Evolutionary conservation across 2,797 vertebrate species (phyloP), one percentile per base, ranked within the genome.

Genomic region (Pteropus rufus): DNA sequence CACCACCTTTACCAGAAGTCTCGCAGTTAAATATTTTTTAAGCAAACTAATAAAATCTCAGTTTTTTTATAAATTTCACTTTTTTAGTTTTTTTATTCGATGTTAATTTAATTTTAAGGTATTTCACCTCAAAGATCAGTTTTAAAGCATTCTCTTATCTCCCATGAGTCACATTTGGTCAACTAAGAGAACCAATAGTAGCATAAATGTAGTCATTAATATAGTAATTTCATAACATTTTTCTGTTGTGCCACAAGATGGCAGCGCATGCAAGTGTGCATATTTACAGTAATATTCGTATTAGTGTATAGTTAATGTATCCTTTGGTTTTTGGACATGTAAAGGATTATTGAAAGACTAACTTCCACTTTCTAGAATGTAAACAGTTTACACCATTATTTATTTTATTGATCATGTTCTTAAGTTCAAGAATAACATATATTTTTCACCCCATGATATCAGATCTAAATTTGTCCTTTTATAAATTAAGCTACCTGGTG

Each of bases 181-280:
- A 24, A 54, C 49, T 36, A 52, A n/a, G 12, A 60, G 16, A 65
- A 18, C 10, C 0, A 7, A 7, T 15, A 41, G 49, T 39, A 41
- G 26, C 23, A 4, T 70, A 65, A 79, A 67, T 2, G 10, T 31
- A 26, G 19, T 69, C 36, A 31, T 69, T 65, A 56, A 49, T 23
- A 8, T 23, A 36, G 75, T 76, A 44, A 24, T 21, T 88, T 79
- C 70, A 26, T 46, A 80, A 64, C 52, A 41, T 7, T 92, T 87
- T 67, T 58, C 34, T n/a, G 0, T 9, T 70, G 0, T 39, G 54
- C 88, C 97, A 97, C 95, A 73, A 86, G 97, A 77, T 96, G 97
- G 96, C 97, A 97, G 97, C 88, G 91, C 94, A 76, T 1, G 46
- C 80, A 95, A 91, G 46, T 54, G 5, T 7, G 73, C 80, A 56